Base-by-base conservation (phyloP, 2,113 vertebrate species). In the Trichomycterus rosablanca region DNA sequence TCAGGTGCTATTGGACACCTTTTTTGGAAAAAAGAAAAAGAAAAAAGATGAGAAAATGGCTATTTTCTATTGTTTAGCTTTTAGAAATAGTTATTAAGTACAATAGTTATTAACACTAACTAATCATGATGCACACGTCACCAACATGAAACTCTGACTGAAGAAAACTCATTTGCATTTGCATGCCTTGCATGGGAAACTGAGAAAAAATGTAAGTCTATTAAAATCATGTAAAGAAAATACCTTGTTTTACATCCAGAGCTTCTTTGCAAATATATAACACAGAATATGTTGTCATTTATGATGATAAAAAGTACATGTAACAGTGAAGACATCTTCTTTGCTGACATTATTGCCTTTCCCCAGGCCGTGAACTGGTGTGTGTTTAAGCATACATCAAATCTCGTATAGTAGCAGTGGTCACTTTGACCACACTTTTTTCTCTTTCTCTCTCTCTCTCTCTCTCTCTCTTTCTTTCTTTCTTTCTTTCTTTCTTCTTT, bases 111-210 rank as follows among this genome's bases (percentile, higher is more conserved):
- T 62, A 28, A 54, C 63, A 57, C 48, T 35, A 50, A 52, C 20
- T 54, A 37, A 34, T 46, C 60, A 55, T 59, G 53, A 58, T 70
- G 64, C 64, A 63, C 46, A 70, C 45, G 18, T 74, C 59, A 63
- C 50, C 59, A 39, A 49, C 67, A 66, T 59, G 32, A 51, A 73
- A 28, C 46, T 20, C 51, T 63, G 64, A 71, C 63, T 64, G 60
- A 70, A 73, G 70, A 76, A 81, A 71, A 62, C 78, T 82, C 83
- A 80, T 66, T 86, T 91, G 91, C 86, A 83, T 91, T 93, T 79
- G 92, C 91, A 98, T 95, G 95, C 89, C 84, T 86, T 95, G 93
- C 91, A 98, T 94, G 92, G 90, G 78, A 84, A 90, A 75, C 83
- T 78, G 75, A 70, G 68, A 77, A 82, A 89, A 86, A 85, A 77